Percentiles rank a stretch among this genome's conserved stretches.
phyloP scores from a whole-genome alignment of 2,888 invertebrate genomes.

The Apamea sordens region DNA sequence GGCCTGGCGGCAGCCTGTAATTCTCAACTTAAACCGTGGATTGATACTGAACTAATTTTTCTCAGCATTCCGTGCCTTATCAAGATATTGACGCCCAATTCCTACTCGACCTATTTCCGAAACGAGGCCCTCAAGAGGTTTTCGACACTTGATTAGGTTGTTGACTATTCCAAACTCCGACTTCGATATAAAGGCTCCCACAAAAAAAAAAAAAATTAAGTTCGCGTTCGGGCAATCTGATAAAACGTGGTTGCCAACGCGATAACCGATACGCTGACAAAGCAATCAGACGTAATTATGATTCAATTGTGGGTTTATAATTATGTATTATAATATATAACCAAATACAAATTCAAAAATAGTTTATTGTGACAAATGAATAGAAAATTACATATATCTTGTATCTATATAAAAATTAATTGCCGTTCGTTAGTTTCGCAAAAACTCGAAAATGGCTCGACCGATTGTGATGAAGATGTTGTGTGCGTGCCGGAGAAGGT shows the following conservation, averaged over 20 bases:
- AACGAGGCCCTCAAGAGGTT: not conserved
- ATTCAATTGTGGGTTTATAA: not conserved
- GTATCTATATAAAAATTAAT: too few relatives aligned
- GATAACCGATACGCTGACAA: not conserved
- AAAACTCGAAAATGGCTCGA: too few relatives aligned
- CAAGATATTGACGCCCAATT: not conserved
- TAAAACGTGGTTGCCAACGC: not conserved
- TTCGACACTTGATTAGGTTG: slow-evolving; percentile 1
- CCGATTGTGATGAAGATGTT: too few relatives aligned
- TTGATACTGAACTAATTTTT: not conserved
- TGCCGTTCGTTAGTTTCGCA: too few relatives aligned
- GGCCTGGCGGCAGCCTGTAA: too few relatives aligned
- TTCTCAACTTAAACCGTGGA: not conserved
- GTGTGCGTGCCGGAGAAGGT: too few relatives aligned
- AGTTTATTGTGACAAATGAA: too few relatives aligned
- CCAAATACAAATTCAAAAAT: too few relatives aligned
- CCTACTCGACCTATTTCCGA: slow-evolving; percentile 2
- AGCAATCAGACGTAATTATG: not conserved
- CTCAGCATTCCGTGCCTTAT: not conserved
- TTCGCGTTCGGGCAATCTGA: not conserved
- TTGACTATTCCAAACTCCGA: not conserved
- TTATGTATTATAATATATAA: too few relatives aligned
- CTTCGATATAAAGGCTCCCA: not conserved
- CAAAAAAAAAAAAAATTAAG: not conserved
- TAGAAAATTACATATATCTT: too few relatives aligned